Evolutionary conservation across 1,140 invertebrate genomes (phyloP), one percentile per base, ranked within the genome.

Genomic region (Drosophila ananassae): DNA sequence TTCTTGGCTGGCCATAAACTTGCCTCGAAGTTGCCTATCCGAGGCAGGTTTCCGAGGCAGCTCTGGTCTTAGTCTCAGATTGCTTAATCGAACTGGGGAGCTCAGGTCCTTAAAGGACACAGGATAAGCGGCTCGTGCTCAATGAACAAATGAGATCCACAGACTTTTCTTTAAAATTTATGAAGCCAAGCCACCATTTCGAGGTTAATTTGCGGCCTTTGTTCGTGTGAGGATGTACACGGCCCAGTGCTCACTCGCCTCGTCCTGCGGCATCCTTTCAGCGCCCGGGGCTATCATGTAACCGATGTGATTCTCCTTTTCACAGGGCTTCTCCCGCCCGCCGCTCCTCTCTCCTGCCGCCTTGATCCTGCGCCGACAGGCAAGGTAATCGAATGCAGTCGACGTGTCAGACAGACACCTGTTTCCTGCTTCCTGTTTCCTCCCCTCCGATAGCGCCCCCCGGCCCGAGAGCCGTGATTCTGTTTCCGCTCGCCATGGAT

Each of bases 141-240:
- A 17, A 17, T 17, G 17, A 17, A 17, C 17, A 17, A 17, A 17
- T 17, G 17, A 17, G 17, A 17, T 17, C 17, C 17, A 17, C 17
- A 17, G 17, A 17, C 17, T 17, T 17, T 17, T 28, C 25, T 28
- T 28, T 6, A 28, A 10, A 37, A 12, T 37, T 37, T 37, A n/a
- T 37, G 25, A 28, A 28, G 25, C 34, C 34, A n/a, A 37, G 9
- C 9, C 41, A 17, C 6, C 53, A 47, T 66, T 51, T 69, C 71
- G 64, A 62, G 66, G 56, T 74, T 69, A 63, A 74, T 74, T 74
- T 74, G 72, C 12, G 51, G 62, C 58, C 66, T 74, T 63, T 54
- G 72, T 56, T 47, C 7, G 17, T 21, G 21, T 47, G 10, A 3
- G 44, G 44, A 22, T 21, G 7, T 13, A 13, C 41, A 13, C 13